Evolutionary conservation across 2,113 vertebrate genomes (phyloP), one percentile per base, ranked within the genome.

Genomic region (Apteryx mantelli): DNA sequence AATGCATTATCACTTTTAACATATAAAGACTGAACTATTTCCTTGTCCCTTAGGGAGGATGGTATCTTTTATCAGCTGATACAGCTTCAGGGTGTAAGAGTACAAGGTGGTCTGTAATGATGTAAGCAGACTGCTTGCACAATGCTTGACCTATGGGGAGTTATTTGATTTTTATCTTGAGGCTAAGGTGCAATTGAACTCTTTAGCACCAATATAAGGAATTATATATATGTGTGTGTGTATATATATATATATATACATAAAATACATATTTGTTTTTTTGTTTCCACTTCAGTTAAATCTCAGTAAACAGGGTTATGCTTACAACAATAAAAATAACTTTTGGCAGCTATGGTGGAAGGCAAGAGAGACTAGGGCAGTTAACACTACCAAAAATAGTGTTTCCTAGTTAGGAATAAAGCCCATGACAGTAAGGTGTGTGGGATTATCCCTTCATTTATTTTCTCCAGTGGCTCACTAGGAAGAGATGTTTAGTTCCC

Each of bases 341-440:
- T 92, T 55, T 82, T 48, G 19, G 24, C 26, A 78, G 34, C 25
- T 52, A 7, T 20, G 32, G 38, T 5, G 76, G 66, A 87, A 77
- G 32, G 40, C 30, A 79, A 64, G n/a, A 46, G 34, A 64, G 19
- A 19, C 6, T 20, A 46, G 28, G 24, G 11, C 9, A 38, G 22
- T 68, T 88, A 25, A 61, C 2, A 24, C 8, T 52, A 30, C 26
- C n/a, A 48, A 79, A 71, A 12, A 5, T 7, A 42, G 56, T 52
- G 13, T 4, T 28, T 86, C 71, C 24, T 78, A 42, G 61, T 68
- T 44, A 78, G n/a, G 32, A 24, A 48, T 52, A 38, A 66, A 74
- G 34, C 21, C 28, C 1, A 2, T 8, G 9, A 13, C 44, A 82
- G 44, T 44, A 34, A 50, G 34, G 14, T 6, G 2, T 0, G 7